Base-by-base conservation (phyloP, 2,888 invertebrate species). In the Eledone cirrhosa region DNA sequence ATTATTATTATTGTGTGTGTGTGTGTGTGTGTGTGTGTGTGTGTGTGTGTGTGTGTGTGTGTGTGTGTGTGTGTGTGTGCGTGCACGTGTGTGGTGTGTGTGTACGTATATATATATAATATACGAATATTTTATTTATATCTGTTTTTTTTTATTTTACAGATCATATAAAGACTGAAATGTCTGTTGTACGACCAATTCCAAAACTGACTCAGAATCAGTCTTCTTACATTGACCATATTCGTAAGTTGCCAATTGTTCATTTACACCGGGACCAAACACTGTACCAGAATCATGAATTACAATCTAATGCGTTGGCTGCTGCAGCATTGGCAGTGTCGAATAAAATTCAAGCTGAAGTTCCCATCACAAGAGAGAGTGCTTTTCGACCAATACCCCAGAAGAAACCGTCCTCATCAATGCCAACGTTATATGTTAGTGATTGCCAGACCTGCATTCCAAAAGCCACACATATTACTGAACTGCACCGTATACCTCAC, bases 361-460 rank as follows among this genome's bases (percentile, higher is more conserved):
- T 76, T 3, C 76, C 76, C 1, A 47, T 76, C 8, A 47, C 76
- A 29, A 33, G 76, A 76, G 76, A 76, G 16, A 76, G 76, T n/a
- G 76, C 76, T 14, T 76, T 76, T 16, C 41, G 47, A 4, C 76
- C 76, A 13, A 76, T 76, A n/a, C 76, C 76, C 0, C 76, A 48
- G 48, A 76, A 76, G 16, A 47, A 29, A 8, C 29, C 67, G 22
- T 27, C 67, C 14, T 27, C 29, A n/a, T 31, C 72, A n/a, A 41
- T 33, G 3, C 31, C 72, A 8, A 41, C 48, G 0, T 48, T 76
- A 14, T 76, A 29, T 29, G 16, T 76, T 13, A 29, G 19, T 4
- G 29, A 76, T 16, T 76, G 76, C 5, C 76, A 48, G 33, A 29
- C 48, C 16, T 76, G 76, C 16, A 19, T 29, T 0, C 78, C 53